These are phyloP conservation scores for Aurelia sp. DNA, from an alignment of 30 jellyfish, hydroid and myxozoan species.

Conservation along the genomic window DNA sequence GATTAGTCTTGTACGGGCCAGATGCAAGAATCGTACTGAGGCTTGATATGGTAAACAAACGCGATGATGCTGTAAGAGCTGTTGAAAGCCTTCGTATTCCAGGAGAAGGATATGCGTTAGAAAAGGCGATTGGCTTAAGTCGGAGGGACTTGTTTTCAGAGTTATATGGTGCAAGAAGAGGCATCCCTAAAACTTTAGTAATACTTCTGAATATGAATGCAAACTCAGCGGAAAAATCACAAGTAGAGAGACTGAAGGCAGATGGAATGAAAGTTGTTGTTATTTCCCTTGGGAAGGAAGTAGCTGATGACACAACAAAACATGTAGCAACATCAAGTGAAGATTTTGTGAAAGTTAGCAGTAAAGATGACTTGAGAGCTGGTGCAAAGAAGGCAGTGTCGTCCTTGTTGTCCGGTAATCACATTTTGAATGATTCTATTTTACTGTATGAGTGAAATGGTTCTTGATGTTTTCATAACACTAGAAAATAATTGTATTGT, in stretches of 20 bases:
- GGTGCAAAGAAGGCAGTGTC: neutral
- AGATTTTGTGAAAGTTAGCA: neutral
- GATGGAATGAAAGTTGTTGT: slow-evolving; percentile 37
- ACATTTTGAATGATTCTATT: too few relatives aligned
- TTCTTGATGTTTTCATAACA: too few relatives aligned
- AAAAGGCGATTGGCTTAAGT: slow-evolving; percentile 65
- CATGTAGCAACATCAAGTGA: neutral
- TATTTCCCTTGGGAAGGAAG: slow-evolving; percentile 31
- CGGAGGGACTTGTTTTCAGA: slow-evolving; percentile 38
- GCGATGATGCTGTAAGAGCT: neutral
- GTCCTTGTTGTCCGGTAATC: neutral
- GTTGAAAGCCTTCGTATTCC: neutral
- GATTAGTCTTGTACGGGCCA: slow-evolving; percentile 28
- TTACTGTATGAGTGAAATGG: too few relatives aligned
- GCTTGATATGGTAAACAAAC: neutral
- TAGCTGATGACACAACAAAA: slow-evolving; percentile 13
- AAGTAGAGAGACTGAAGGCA: slow-evolving; percentile 15
- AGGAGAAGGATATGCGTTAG: slow-evolving; percentile 20
- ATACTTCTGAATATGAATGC: slow-evolving; percentile 42
- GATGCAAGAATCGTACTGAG: slow-evolving; percentile 32
- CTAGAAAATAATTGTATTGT: too few relatives aligned
- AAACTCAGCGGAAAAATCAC: neutral
- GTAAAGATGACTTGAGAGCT: neutral
- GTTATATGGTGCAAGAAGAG: slow-evolving; percentile 63
- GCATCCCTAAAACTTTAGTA: slow-evolving; percentile 60